Base-by-base conservation (phyloP, 2,797 vertebrate species). In the Acanthopagrus latus region DNA sequence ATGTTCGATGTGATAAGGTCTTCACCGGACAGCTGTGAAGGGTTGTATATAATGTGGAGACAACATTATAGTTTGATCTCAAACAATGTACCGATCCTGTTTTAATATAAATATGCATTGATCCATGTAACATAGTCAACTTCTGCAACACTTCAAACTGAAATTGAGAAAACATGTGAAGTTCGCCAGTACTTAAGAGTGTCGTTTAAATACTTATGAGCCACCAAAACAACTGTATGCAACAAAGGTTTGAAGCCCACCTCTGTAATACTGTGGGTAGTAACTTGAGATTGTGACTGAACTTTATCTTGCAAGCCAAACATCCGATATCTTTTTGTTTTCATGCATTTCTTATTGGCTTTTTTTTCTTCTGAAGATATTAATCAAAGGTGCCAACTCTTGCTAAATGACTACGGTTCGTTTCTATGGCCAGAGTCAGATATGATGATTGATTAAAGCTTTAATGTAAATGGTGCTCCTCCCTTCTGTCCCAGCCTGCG, bases 381-480 rank as follows among this genome's bases (percentile, higher is more conserved):
- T 64, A 72, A 80, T 82, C 70, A 74, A 90, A 90, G 80, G 86
- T 92, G 92, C 91, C 89, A 92, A 89, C 77, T 84, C 62, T 89
- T 86, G 80, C 78, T 80, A 23, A 82, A 83, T 67, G 71, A 74
- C 80, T 60, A 79, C 2, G 74, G 65, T 85, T 67, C 0, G 18
- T 69, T 79, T 79, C 83, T 80, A 33, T 57, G 76, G 89, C 77
- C 21, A 21, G 50, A 82, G 73, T 88, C 60, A 55, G 51, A 74
- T 68, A 55, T 81, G 50, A 81, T 70, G 63, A 84, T 82, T 87
- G 84, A 88, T 77, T 81, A 81, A 89, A 93, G 92, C 93, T 94
- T 93, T 94, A 91, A 90, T 81, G 87, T 91, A 71, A 84, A 91
- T 48, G 90, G 92, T 92, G 92, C 92, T 92, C 79, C 70, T 85